These are phyloP conservation scores for Glaucomys volans DNA, from an alignment of 2,113 vertebrate genomes.

Conservation along the genomic window DNA sequence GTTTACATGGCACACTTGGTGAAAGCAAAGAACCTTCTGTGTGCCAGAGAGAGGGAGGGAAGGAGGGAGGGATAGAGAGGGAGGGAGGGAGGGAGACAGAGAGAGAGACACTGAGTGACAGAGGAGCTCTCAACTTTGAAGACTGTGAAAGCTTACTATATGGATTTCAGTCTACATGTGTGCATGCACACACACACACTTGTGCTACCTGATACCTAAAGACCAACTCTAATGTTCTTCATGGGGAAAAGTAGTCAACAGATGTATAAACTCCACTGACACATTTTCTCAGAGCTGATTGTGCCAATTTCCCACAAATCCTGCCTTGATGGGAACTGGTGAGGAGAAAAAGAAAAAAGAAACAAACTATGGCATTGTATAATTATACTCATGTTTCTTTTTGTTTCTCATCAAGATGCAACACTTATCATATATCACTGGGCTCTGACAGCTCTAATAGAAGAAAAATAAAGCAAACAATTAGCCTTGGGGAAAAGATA, in stretches of 20 bases:
- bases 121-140: neutral
- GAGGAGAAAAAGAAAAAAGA: neutral
- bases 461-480: slow-evolving; percentile 69
- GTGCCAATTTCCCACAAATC: slow-evolving; percentile 47
- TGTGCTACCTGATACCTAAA: neutral
- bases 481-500: slow-evolving; percentile 64
- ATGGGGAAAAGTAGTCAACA: slow-evolving; percentile 7
- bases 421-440: slow-evolving; percentile 54
- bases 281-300: slow-evolving; percentile 48
- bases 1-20: slow-evolving; percentile 24
- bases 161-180: neutral
- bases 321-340: slow-evolving; percentile 41
- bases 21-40: slow-evolving; percentile 2
- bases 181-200: neutral
- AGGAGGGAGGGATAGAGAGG: no score
- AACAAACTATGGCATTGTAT: slow-evolving; percentile 47
- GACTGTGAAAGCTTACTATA: neutral
- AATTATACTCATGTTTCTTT: slow-evolving; percentile 59
- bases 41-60: neutral
- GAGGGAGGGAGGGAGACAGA: no score
- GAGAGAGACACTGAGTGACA: no score
- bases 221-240: neutral
- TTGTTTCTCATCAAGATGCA: slow-evolving; percentile 67
- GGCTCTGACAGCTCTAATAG: slow-evolving; percentile 58
- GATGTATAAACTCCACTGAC: slow-evolving; percentile 46